Base-by-base conservation (phyloP, 2,888 invertebrate species). In the Sinohyriopsis cumingii region DNA sequence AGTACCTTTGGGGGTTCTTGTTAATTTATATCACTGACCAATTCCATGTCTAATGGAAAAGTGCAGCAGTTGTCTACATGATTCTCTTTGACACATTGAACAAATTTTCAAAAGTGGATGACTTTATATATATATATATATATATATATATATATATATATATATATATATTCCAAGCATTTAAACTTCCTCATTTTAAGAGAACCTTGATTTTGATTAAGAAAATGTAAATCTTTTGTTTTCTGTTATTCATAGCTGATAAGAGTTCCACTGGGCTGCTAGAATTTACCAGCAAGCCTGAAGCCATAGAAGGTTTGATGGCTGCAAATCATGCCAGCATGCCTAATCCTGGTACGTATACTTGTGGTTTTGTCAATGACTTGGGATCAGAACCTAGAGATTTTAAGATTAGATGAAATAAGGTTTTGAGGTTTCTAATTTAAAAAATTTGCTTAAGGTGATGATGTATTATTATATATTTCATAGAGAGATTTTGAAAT, bases 281-380 rank as follows among this genome's bases (percentile, higher is more conserved):
- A 91, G 98, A 99, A 91, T 99, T 98, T 92, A 95, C 95, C 88
- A 95, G 94, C 89, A 94, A 96, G 80, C 94, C 95, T 53, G 95
- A 96, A 88, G 97, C 99, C 9, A 95, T 97, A 59, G 96, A 97
- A 90, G 98, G 97, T 68, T 95, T 99, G 83, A 95, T 97, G 93
- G 94, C 96, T 76, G 96, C 96, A 91, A 99, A 99, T 92, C 99
- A 99, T 92, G 95, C 95, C 79, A 96, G 97, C 85, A 95, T 99
- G 85, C 95, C 96, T 90, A 97, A 96, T 92, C 96, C 97, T 92
- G 95, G 96, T 96, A 91, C 91, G 92, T 91, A 61, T 60, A 24
- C 62, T 18, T n/a, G 28, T 19, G 15, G 45, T 60, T 33, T 67
- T 55, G 22, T 22, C 24, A 19, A 25, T 20, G 24, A n/a, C 45